Base-by-base conservation (phyloP, 2,113 vertebrate species). In the Menidia beryllina region DNA sequence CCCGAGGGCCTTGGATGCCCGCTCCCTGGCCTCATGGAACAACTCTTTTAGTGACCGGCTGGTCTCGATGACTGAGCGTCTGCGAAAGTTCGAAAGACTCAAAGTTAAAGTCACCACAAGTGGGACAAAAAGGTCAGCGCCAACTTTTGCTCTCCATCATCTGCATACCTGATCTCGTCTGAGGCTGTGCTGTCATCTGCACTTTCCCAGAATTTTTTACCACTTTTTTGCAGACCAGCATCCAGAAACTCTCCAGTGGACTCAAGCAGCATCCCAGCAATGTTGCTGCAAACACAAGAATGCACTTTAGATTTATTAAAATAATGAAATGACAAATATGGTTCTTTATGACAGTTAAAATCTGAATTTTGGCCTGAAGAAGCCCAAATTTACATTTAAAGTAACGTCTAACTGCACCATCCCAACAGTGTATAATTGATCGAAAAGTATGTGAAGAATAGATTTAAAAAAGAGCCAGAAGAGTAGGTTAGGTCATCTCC, bases 171-270 rank as follows among this genome's bases (percentile, higher is more conserved):
- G 81, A 99, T 98, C 80, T 99, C 98, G 74, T 99, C 98, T 1
- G 96, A 98, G 10, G 95, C 96, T 0, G 92, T 93, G 85, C 94
- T 96, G 69, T 98, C 96, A 48, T 99, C 97, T 0, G 96, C 94
- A 61, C 94, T 95, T 85, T 94, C 95, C 96, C 96, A 97, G 72
- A 98, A 96, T 65, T 96, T 95, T 52, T 96, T 95, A 21, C 94
- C 97, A 81, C 96, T 97, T 79, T 96, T 95, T 83, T 95, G 95
- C 9, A 98, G 88, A 56, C 97, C 97, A 0, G 90, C 93, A 47
- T 98, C 97, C 49, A 99, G 89, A 79, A 99, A 99, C 41, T 96
- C 95, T 41, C 98, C 98, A 2, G 97, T 99, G 57, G 97, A 99
- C 74, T 99, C 97, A 38, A 99, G 93, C 85, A 99, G 91, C 95